Evolutionary conservation across 2,888 invertebrate species (phyloP).

Genomic region (Orchesellides sinensis): DNA sequence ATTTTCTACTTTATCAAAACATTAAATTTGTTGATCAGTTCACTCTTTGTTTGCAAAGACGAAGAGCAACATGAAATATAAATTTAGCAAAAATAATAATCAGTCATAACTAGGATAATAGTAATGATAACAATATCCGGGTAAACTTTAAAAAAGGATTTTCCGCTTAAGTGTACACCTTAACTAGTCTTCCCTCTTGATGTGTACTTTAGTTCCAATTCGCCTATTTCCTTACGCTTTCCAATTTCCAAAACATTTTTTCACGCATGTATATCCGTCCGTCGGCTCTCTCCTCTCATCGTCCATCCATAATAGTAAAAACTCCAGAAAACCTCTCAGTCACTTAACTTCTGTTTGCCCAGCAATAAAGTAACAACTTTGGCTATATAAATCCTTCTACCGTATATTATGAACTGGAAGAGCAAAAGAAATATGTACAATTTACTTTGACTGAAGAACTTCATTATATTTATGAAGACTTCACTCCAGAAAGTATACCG

Average conservation of each 20-base stretch:
- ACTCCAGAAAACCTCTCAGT: neutral
- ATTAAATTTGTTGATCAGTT: neutral
- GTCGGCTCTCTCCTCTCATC: conserved; percentile 30
- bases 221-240: conserved; percentile 1
- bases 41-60: conserved; percentile 7
- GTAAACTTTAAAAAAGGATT: neutral
- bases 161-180: neutral
- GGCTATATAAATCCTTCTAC: too few relatives aligned
- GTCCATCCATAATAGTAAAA: conserved; percentile 11
- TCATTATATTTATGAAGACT: conserved; percentile 13
- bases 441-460: neutral
- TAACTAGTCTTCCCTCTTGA: neutral
- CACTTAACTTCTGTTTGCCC: neutral
- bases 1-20: neutral
- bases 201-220: neutral
- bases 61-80: neutral
- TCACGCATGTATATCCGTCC: conserved; percentile 39
- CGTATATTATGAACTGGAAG: too few relatives aligned
- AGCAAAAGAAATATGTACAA: neutral
- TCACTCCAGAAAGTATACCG: conserved; percentile 9
- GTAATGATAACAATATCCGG: conserved; percentile 49
- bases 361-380: neutral
- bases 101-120: conserved; percentile 40
- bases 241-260: neutral
- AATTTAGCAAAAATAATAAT: conserved; percentile 19